Evolutionary conservation across 2,888 invertebrate species (phyloP), one percentile per base, ranked within the genome.

Genomic region (Phania funesta): DNA sequence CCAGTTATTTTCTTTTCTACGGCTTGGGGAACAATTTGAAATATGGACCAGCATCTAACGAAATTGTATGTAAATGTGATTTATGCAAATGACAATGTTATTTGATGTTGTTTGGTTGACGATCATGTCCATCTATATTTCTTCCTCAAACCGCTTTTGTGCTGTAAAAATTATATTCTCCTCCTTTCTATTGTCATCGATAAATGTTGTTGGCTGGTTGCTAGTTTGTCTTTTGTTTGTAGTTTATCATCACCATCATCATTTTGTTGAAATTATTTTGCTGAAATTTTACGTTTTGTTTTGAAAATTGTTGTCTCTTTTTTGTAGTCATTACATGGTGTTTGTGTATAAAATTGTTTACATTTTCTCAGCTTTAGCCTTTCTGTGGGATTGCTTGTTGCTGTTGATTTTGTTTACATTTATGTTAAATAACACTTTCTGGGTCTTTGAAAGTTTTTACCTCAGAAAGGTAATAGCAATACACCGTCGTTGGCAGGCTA

Each of bases 381-480:
- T 46, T 32, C 46, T 32, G 68, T 73, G 56, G 71, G 67, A 76
- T 80, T 84, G 67, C 41, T 80, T 84, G 67, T 67, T 81, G 77
- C 78, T 83, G 46, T 29, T 81, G 11, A n/a, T n/a, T n/a, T n/a
- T n/a, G n/a, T n/a, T n/a, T n/a, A n/a, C n/a, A n/a, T 35, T 64
- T 76, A 9, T 52, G 13, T 50, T 26, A 26, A n/a, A 18, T 75
- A 84, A 84, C 87, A 88, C 84, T 88, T 88, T 86, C 86, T 87
- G 82, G 88, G 85, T 80, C 88, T 86, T 85, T 88, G 88, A 75
- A 87, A 87, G 84, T 88, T 87, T 83, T 88, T 88, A 65, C 87
- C 86, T 77, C 87, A 88, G 48, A 87, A 84, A 46, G 88, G 87
- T 77, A 87, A 68, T 64, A 87, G 87, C 68, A 87, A 88, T 56